phyloP scores from a whole-genome alignment of 2,797 vertebrate genomes.

The Enteromius thamalakanensis region DNA sequence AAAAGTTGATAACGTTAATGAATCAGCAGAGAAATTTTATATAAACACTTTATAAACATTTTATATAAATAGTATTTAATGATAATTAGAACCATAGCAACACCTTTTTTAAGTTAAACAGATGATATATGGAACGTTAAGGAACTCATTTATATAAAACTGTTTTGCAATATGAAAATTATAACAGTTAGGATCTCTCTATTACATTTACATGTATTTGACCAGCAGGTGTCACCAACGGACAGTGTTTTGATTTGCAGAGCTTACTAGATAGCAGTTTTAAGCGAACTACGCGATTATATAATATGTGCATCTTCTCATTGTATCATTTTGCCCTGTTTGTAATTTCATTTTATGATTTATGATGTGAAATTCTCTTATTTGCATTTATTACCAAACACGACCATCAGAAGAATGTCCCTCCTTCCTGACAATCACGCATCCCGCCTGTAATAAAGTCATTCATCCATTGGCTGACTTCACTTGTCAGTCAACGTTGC shows the following conservation, averaged over 20 bases:
- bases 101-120: neutral
- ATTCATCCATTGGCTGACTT: conserved; percentile 34
- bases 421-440: neutral
- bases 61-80: neutral
- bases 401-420: neutral
- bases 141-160: neutral
- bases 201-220: neutral
- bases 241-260: neutral
- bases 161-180: neutral
- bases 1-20: neutral
- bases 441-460: neutral
- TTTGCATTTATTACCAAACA: neutral
- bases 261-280: neutral
- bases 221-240: conserved; percentile 24
- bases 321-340: neutral
- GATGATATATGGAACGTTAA: too few relatives aligned
- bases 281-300: neutral
- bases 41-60: neutral
- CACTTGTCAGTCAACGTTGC: conserved; percentile 24
- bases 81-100: neutral
- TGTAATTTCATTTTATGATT: neutral
- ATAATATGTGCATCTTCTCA: neutral
- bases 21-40: neutral
- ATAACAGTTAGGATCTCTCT: too few relatives aligned
- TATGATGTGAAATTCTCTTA: neutral